A percentile compares a stretch with the other conserved stretches of the same genome.
Evolutionary conservation across 1,140 invertebrate genomes (phyloP).

Genomic region (Sipha flava): DNA sequence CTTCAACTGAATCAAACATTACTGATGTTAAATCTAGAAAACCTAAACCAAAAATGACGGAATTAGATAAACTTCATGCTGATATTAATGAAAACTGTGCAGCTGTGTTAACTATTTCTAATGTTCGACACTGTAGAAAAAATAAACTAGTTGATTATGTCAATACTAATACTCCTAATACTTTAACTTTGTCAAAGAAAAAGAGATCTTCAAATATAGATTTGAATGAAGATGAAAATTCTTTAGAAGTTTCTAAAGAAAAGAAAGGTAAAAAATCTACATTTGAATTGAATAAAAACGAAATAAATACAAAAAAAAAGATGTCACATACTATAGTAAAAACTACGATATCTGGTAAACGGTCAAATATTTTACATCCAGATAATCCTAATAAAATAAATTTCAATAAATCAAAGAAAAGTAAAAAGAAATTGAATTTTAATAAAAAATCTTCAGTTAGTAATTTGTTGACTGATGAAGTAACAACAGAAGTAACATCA

Average conservation of each 20-base stretch:
- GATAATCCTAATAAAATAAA: not conserved
- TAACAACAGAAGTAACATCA: not conserved
- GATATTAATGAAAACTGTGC: not conserved
- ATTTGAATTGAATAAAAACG: not conserved
- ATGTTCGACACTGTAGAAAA: not conserved
- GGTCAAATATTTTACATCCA: not conserved
- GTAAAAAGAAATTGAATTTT: not conserved
- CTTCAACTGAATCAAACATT: not conserved
- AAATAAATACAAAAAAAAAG: not conserved
- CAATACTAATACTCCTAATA: not conserved
- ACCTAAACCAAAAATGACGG: not conserved
- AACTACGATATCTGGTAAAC: not conserved
- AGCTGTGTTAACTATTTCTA: not conserved
- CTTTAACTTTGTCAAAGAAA: not conserved
- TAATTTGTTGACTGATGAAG: not conserved
- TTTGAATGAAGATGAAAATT: not conserved
- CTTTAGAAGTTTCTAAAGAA: not conserved
- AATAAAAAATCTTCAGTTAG: not conserved
- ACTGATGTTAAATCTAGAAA: not conserved
- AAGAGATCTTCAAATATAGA: not conserved
- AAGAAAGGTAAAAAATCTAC: not conserved
- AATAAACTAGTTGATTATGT: constrained; percentile 5
- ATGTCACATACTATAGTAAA: not conserved
- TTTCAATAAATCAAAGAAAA: not conserved
- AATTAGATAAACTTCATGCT: constrained; percentile 25